Evolutionary conservation across 2,113 vertebrate genomes (phyloP).

Genomic region (Gymnorhina tibicen): DNA sequence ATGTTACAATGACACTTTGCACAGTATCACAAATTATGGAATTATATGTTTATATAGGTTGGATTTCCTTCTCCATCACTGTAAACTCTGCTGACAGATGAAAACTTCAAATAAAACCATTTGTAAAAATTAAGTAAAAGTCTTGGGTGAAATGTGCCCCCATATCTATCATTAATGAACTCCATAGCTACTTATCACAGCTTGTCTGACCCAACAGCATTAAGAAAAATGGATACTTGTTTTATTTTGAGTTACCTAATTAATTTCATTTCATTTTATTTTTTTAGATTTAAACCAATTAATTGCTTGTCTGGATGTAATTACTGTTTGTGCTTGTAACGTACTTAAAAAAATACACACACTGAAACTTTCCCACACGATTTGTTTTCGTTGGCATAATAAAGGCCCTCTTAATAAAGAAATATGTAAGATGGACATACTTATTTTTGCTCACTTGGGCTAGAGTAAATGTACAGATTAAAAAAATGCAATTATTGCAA

Average conservation of each 20-base stretch:
- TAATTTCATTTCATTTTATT: not conserved
- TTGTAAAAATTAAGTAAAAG: not conserved
- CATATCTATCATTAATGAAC: not conserved
- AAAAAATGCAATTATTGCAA: not conserved
- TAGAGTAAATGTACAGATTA: not conserved
- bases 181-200: not conserved
- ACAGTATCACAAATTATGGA: not conserved
- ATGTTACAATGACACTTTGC: not conserved
- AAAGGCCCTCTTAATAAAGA: conserved; percentile 2
- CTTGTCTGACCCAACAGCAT: not conserved
- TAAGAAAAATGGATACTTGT: not conserved
- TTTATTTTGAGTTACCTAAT: not conserved
- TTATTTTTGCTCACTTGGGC: conserved; percentile 14
- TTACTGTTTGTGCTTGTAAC: conserved; percentile 29
- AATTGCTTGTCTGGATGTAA: conserved; percentile 43
- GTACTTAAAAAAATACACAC: conserved; percentile 34
- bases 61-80: not conserved
- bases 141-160: not conserved
- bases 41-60: not conserved
- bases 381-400: conserved; percentile 54
- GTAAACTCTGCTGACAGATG: not conserved
- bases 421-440: conserved; percentile 8
- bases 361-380: conserved; percentile 33
- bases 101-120: not conserved
- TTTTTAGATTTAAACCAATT: not conserved